These are phyloP conservation scores for Anser cygnoides DNA, from an alignment of 2,113 vertebrate species.

Conservation along the genomic window DNA sequence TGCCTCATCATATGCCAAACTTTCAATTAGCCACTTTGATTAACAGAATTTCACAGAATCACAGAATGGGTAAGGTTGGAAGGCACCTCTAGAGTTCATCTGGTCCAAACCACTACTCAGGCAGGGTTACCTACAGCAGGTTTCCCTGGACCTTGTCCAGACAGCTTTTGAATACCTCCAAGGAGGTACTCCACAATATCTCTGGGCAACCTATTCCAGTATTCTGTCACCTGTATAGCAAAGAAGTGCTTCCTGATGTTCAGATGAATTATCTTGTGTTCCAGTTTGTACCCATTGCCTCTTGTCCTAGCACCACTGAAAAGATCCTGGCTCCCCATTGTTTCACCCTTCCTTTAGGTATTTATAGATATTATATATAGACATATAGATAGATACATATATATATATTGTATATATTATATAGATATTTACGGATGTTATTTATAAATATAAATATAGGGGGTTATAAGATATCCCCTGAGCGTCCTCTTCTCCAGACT, in stretches of 20 bases:
- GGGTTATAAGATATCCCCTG: too few relatives aligned
- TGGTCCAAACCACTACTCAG: background rate
- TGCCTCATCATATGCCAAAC: background rate
- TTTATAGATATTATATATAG: background rate
- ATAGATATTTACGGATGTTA: background rate
- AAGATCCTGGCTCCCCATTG: background rate
- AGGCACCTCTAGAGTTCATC: background rate
- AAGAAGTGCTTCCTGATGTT: background rate
- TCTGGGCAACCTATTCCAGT: background rate
- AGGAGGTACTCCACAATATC: background rate
- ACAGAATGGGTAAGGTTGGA: background rate
- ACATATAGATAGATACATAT: too few relatives aligned
- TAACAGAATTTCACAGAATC: background rate
- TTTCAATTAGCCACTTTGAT: background rate
- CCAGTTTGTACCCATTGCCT: background rate
- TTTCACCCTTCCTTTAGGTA: background rate
- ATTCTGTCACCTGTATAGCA: background rate
- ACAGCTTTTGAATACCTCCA: background rate
- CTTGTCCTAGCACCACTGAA: background rate
- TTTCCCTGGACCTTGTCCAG: background rate
- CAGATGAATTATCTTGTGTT: background rate
- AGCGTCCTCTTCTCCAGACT: background rate
- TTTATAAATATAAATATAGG: too few relatives aligned
- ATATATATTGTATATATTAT: too few relatives aligned
- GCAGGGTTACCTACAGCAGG: background rate